Evolutionary conservation across 2,113 vertebrate genomes (phyloP).

Genomic region (Hassar affinis): DNA sequence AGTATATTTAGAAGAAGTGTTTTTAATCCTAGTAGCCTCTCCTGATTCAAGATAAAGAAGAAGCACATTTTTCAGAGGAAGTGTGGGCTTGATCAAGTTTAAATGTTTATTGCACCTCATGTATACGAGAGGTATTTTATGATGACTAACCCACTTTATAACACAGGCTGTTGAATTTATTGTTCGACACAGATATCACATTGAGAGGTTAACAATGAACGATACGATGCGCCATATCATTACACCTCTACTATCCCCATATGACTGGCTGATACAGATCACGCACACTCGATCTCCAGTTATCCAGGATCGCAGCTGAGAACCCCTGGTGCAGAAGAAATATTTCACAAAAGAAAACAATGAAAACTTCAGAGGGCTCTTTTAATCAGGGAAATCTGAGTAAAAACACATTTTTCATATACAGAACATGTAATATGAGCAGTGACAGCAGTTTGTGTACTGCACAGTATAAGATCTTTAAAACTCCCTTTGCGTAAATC

Average conservation of each 20-base stretch:
- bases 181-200: background rate
- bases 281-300: background rate
- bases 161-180: background rate
- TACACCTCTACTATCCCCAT: background rate
- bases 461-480: conserved; percentile 23
- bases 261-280: background rate
- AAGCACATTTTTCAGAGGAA: background rate
- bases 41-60: background rate
- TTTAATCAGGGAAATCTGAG: conserved; percentile 51
- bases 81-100: background rate
- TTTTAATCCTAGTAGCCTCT: background rate
- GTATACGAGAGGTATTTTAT: background rate
- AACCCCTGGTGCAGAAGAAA: background rate
- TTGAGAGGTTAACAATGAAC: background rate
- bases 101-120: background rate
- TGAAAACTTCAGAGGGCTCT: conserved; percentile 36
- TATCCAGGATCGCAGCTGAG: background rate
- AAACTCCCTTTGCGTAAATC: conserved; percentile 42
- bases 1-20: background rate
- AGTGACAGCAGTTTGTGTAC: conserved; percentile 32
- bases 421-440: conserved; percentile 50
- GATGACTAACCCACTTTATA: background rate
- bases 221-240: background rate
- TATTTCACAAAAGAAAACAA: conserved; percentile 5
- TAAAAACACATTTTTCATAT: conserved; percentile 56